Evolutionary conservation across 2,888 invertebrate species (phyloP), one percentile per base, ranked within the genome.

Genomic region (Scaptomyza caliginosa): DNA sequence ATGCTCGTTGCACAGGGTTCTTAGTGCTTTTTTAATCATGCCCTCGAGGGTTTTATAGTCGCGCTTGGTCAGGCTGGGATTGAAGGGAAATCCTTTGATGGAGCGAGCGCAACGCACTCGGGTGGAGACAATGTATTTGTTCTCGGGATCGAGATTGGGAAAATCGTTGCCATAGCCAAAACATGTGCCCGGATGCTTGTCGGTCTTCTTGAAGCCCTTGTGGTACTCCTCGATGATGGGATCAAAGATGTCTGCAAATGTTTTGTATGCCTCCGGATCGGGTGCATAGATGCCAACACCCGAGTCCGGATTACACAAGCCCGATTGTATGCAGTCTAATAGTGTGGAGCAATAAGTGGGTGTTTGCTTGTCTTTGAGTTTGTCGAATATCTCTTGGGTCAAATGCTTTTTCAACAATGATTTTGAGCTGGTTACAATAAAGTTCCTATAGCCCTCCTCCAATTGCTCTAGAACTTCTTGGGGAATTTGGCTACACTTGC

Each of bases 161-260:
- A 99, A 96, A 80, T 94, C 93, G 92, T 94, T 94, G 16, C 97
- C 95, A 92, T 98, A 97, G 85, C 99, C 99, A 93, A 97, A 98
- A 93, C 98, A 96, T 92, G 95, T 95, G 65, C 96, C 93, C 11
- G 99, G 99, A 93, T 99, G 99, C 91, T 96, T 96, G 93, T 96
- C 97, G 88, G 94, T 94, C 92, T 96, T 95, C 93, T 95, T 96
- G 94, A 98, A 98, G 79, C 98, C 98, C 90, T 93, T 94, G 93
- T 98, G 98, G 93, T 98, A 98, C 90, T 98, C 98, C 90, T 97
- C 97, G 92, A 99, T 99, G 93, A 99, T 96, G 90, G 98, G 98
- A 93, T 99, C 97, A 92, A 99, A 99, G 73, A 99, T 93, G 45
- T 96, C 96, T 60, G 96, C 93, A 92, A 99, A 99, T 48, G 96